Conservation (phyloP, 2,113 vertebrate species). For the Oncorhynchus kisutch region DNA sequence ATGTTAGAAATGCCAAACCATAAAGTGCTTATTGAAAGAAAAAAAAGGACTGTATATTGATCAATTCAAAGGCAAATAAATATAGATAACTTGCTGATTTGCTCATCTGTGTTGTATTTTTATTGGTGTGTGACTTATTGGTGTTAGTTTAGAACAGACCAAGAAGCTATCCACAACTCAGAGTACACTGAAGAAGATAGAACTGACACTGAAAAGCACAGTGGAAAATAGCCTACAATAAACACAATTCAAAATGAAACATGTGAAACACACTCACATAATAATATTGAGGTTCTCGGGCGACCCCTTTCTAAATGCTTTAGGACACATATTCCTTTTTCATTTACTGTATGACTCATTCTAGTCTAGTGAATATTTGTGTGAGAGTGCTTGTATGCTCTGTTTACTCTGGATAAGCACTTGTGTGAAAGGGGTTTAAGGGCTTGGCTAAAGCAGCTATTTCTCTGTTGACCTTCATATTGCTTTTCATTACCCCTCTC, state of each 20-base stretch:
- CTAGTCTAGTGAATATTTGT: background rate
- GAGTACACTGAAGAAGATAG: background rate
- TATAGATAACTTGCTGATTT: slow-evolving; percentile 42
- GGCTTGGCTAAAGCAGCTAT: background rate
- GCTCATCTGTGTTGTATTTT: slow-evolving; percentile 26
- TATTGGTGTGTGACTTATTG: slow-evolving; percentile 6
- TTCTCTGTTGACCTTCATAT: background rate
- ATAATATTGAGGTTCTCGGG: background rate
- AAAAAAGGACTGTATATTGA: slow-evolving; percentile 57
- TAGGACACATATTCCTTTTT: background rate
- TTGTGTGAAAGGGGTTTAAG: background rate
- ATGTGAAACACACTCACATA: background rate
- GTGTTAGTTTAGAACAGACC: background rate
- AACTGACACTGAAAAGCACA: background rate
- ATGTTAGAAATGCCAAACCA: slow-evolving; percentile 56
- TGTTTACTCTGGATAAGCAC: background rate
- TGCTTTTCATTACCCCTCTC: background rate
- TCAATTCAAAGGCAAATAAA: slow-evolving; percentile 71
- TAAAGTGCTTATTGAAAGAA: slow-evolving; percentile 66
- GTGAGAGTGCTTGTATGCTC: slow-evolving; percentile 8
- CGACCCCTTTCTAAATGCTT: background rate
- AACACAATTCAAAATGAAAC: background rate
- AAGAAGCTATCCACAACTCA: background rate
- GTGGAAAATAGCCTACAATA: background rate
- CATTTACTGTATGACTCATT: background rate